Conservation (phyloP, 2,888 invertebrate genomes). For the Drosophila monieri region DNA sequence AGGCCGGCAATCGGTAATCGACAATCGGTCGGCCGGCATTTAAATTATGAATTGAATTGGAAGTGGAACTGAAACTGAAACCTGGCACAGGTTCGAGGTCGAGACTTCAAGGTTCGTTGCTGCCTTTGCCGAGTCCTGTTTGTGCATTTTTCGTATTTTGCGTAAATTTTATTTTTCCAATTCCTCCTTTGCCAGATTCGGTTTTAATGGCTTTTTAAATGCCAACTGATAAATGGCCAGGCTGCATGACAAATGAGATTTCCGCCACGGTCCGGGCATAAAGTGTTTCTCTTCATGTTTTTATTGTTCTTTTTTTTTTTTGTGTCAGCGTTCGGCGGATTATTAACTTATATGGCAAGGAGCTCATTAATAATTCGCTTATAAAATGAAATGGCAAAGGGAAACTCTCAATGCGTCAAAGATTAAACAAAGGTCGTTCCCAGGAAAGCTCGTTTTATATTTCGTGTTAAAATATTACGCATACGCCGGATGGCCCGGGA, state of each 20-base stretch:
- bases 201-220: slow-evolving; percentile 81
- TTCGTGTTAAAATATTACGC: slow-evolving; percentile 44
- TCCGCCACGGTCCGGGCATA: slow-evolving; percentile 50
- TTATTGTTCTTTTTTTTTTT: slow-evolving; percentile 8
- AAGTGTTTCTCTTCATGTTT: slow-evolving; percentile 43
- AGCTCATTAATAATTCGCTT: slow-evolving; percentile 65
- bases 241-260: slow-evolving; percentile 75
- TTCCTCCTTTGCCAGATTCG: slow-evolving; percentile 66
- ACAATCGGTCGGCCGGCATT: slow-evolving; percentile 54
- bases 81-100: slow-evolving; percentile 19
- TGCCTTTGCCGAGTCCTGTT: slow-evolving; percentile 28
- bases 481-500: slow-evolving; percentile 28
- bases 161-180: slow-evolving; percentile 36
- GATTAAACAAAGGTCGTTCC: slow-evolving; percentile 28
- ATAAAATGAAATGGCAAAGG: slow-evolving; percentile 40
- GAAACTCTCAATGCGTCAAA: slow-evolving; percentile 27
- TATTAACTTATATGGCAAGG: slow-evolving; percentile 56
- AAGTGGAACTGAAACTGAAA: slow-evolving; percentile 30
- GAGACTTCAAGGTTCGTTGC: slow-evolving; percentile 19
- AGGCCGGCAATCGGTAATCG: slow-evolving; percentile 3
- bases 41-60: slow-evolving; percentile 76
- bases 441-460: slow-evolving; percentile 18
- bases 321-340: slow-evolving; percentile 33
- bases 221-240: slow-evolving; percentile 76
- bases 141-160: slow-evolving; percentile 43